Conservation (phyloP, 2,888 invertebrate genomes). For the Hypomecis atomaria region DNA sequence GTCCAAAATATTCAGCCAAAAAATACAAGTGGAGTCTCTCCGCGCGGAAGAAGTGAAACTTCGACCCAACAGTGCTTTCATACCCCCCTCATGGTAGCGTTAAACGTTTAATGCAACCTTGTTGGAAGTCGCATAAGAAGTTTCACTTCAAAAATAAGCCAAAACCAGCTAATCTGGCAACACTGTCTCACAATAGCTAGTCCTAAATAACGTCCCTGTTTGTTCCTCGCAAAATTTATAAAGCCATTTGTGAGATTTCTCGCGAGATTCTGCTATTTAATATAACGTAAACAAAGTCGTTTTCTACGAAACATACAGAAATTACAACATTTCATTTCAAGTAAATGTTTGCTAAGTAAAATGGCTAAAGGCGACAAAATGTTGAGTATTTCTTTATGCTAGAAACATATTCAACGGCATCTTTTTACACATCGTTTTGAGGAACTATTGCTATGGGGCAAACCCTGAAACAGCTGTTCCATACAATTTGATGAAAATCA, state of each 20-base stretch:
- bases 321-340: neutral
- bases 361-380: neutral
- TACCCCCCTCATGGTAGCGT: too few species aligned
- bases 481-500: too few species aligned
- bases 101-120: too few species aligned
- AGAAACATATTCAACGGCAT: neutral
- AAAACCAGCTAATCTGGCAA: neutral
- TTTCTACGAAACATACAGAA: neutral
- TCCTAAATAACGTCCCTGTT: slow-evolving; percentile 14
- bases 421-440: too few species aligned
- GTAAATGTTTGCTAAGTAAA: neutral
- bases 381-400: neutral
- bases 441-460: too few species aligned
- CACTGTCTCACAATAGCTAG: neutral
- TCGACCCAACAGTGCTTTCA: too few species aligned
- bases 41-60: too few species aligned
- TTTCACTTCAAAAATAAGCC: too few species aligned
- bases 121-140: too few species aligned
- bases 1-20: too few species aligned
- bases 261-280: slow-evolving; percentile 13
- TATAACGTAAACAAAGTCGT: slow-evolving; percentile 23
- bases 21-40: too few species aligned
- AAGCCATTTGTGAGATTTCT: slow-evolving; percentile 21
- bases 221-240: slow-evolving; percentile 14
- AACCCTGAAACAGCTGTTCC: too few species aligned